Base-by-base conservation (phyloP, 2,797 vertebrate genomes). In the Malacoctenus gilli region DNA sequence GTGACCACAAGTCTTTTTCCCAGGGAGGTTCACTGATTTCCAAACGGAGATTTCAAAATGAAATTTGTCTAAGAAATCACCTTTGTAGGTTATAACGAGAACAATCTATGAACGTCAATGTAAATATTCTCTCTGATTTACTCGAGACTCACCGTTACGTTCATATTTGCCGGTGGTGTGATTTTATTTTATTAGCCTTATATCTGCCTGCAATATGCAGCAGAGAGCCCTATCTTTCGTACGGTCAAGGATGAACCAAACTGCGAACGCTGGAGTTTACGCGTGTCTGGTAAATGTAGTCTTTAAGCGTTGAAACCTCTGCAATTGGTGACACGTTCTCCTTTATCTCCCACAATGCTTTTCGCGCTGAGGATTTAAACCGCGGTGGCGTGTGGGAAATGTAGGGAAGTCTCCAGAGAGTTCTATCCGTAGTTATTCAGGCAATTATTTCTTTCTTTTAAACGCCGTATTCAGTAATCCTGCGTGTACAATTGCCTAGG, bases 211-310 rank as follows among this genome's bases (percentile, higher is more conserved):
- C 70, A 71, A 63, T 48, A 65, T 74, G 47, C 55, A 76, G 52
- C 67, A 61, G 55, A 68, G 72, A 78, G 47, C 43, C 43, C 68
- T 64, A 75, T 72, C 69, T 70, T n/a, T 42, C 38, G 50, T 75
- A 67, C 44, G 44, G 55, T 68, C 50, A 72, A 79, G 71, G 83
- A 83, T 77, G 69, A 84, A 54, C 74, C 53, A 52, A 66, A 48
- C 43, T n/a, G 56, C 38, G 35, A 57, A 23, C 61, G 39, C 22
- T 28, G 16, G 3, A 0, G 1, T 28, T 2, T 2, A 6, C 5
- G n/a, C 1, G 2, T 14, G 2, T 34, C 6, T 68, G 90, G 89
- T 82, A 82, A 66, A 54, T 91, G 91, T 89, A 92, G 91, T 92
- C 77, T 0, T 12, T 3, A 20, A 5, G 0, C 0, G 2, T 4